A percentile compares a stretch with the other conserved stretches of the same genome.
These are phyloP conservation scores for Rhabdornis inornatus DNA, from an alignment of 2,113 vertebrate genomes.

Conservation along the genomic window DNA sequence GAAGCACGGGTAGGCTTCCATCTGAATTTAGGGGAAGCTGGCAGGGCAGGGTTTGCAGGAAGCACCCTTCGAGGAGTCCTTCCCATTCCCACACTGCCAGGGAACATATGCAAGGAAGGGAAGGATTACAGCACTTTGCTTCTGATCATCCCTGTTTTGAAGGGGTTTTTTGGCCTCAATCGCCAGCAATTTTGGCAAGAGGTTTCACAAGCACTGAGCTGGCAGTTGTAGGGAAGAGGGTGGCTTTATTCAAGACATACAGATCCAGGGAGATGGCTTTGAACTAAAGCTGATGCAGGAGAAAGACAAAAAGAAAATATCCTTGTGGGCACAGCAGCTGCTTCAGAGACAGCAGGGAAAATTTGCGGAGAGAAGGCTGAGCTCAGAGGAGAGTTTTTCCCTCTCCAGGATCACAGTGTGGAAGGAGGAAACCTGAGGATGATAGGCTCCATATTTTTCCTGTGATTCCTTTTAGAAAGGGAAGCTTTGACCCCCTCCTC, in stretches of 20 bases:
- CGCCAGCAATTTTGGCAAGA: slow-evolving; percentile 38
- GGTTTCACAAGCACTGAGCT: slow-evolving; percentile 5
- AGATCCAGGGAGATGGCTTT: not conserved
- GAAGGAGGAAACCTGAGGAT: not conserved
- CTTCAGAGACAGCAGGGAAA: not conserved
- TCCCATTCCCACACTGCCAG: rapidly evolving
- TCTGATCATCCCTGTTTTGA: slow-evolving; percentile 37
- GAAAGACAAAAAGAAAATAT: not conserved
- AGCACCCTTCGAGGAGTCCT: not conserved
- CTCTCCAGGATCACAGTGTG: not conserved
- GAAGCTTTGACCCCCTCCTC: not conserved
- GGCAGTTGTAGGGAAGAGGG: not conserved
- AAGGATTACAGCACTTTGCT: not conserved
- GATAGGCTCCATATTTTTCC: not conserved
- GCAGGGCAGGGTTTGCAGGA: not conserved
- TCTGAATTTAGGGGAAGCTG: not conserved
- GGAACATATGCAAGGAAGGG: not conserved
- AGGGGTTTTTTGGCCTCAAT: slow-evolving; percentile 43
- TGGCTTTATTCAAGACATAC: slow-evolving; percentile 6
- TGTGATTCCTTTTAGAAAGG: not conserved
- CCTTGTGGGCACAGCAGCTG: not conserved
- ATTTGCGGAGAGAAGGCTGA: not conserved
- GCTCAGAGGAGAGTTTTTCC: not conserved
- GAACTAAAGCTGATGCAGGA: not conserved
- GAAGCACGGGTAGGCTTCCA: rapidly evolving